These are phyloP conservation scores for Clarias macrocephalus DNA, from an alignment of 2,113 vertebrate species.

Conservation along the genomic window DNA sequence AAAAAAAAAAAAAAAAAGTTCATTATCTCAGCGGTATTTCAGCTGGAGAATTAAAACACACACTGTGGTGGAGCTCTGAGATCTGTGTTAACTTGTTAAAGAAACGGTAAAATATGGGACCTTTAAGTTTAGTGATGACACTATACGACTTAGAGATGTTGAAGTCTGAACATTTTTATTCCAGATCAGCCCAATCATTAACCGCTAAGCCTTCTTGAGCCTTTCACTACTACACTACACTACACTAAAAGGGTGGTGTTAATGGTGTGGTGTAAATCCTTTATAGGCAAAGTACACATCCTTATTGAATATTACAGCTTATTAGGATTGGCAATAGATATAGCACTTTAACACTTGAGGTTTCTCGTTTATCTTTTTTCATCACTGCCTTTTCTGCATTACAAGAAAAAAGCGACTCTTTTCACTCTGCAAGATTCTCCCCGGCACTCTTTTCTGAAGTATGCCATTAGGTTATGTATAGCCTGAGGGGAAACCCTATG, in stretches of 20 bases:
- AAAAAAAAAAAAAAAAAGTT: no score
- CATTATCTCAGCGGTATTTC: no score
- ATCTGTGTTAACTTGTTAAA: no score
- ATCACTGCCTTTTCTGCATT: not conserved
- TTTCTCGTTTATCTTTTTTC: not conserved
- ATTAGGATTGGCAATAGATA: not conserved
- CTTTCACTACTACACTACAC: not conserved
- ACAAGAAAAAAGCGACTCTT: not conserved
- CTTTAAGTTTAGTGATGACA: not conserved
- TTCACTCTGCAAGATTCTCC: not conserved
- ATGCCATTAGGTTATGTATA: not conserved
- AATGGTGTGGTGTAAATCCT: not conserved
- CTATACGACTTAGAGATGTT: not conserved
- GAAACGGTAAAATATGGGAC: no score
- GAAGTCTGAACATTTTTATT: not conserved
- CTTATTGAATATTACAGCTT: not conserved
- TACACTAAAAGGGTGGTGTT: not conserved
- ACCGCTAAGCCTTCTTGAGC: no score
- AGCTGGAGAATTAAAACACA: no score
- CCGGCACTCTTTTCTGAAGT: not conserved
- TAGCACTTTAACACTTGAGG: not conserved
- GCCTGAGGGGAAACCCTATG: not conserved
- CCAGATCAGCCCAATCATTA: no score
- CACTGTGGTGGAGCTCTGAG: no score
- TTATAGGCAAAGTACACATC: not conserved